Percentiles rank a stretch among this genome's conserved stretches.
These are phyloP conservation scores for Tinea semifulvella DNA, from an alignment of 2,888 invertebrate genomes.

Conservation along the genomic window DNA sequence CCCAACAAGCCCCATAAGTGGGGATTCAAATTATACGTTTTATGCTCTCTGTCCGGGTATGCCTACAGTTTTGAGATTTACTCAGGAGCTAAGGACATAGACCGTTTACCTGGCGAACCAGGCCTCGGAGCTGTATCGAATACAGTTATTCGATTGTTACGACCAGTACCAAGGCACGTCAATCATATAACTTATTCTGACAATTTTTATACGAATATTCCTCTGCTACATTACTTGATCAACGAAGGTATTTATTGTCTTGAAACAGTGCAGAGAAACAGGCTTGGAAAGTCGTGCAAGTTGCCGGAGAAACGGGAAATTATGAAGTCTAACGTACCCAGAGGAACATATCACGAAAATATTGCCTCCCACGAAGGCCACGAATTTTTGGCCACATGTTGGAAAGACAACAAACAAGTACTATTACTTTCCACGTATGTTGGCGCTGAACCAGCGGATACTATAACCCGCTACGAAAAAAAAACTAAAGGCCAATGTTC, in stretches of 20 bases:
- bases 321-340: slow-evolving; percentile 26
- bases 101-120: slow-evolving; percentile 25
- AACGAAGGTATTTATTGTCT: slow-evolving; percentile 29
- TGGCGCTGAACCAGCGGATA: slow-evolving; percentile 6
- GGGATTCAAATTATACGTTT: slow-evolving; percentile 28
- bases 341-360: slow-evolving; percentile 27
- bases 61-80: slow-evolving; percentile 26
- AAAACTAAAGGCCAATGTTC: background rate
- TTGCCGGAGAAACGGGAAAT: slow-evolving; percentile 26
- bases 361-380: background rate
- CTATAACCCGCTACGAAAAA: background rate
- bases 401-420: slow-evolving; percentile 6
- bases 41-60: slow-evolving; percentile 23
- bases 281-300: slow-evolving; percentile 24
- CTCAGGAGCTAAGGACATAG: slow-evolving; percentile 18
- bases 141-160: slow-evolving; percentile 25
- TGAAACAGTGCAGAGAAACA: slow-evolving; percentile 29
- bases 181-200: slow-evolving; percentile 27
- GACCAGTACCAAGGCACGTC: slow-evolving; percentile 25
- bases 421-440: slow-evolving; percentile 5
- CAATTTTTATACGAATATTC: slow-evolving; percentile 27
- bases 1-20: slow-evolving; percentile 29
- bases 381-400: background rate
- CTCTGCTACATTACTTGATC: slow-evolving; percentile 26
- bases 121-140: slow-evolving; percentile 27